Evolutionary conservation across 2,797 vertebrate genomes (phyloP).

Genomic region (Periparus ater): DNA sequence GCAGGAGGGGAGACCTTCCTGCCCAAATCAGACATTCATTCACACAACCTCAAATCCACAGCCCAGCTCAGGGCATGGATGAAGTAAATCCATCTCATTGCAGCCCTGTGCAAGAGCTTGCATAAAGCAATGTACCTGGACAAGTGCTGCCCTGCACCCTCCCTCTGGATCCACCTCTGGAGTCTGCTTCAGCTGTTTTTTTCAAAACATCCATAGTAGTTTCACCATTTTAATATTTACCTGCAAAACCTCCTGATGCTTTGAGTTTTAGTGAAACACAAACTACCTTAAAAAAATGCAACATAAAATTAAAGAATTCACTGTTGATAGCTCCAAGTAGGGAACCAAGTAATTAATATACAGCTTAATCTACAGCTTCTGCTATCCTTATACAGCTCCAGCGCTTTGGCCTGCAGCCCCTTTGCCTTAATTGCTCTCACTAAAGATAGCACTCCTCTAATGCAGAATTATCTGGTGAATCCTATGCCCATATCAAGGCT

Average conservation of each 20-base stretch:
- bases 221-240: not conserved
- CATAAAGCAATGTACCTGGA: not conserved
- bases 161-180: not conserved
- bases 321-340: constrained; percentile 37
- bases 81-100: not conserved
- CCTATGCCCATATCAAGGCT: not conserved
- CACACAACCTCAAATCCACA: not conserved
- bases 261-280: not conserved
- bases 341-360: constrained; percentile 58
- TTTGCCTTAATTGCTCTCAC: constrained; percentile 69
- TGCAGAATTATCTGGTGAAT: constrained; percentile 64
- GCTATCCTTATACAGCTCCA: constrained; percentile 14
- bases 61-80: fast-evolving
- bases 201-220: not conserved
- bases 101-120: not conserved
- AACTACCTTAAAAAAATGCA: constrained; percentile 47
- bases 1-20: not conserved
- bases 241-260: not conserved
- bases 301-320: constrained; percentile 34
- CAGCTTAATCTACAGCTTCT: constrained; percentile 60
- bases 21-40: not conserved
- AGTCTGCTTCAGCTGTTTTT: not conserved
- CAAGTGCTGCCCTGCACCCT: not conserved
- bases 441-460: constrained; percentile 68
- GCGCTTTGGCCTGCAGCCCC: constrained; percentile 70